A percentile compares a stretch with the other conserved stretches of the same genome.
phyloP scores from a whole-genome alignment of 2,888 invertebrate species.

The Bimastos eiseni region DNA sequence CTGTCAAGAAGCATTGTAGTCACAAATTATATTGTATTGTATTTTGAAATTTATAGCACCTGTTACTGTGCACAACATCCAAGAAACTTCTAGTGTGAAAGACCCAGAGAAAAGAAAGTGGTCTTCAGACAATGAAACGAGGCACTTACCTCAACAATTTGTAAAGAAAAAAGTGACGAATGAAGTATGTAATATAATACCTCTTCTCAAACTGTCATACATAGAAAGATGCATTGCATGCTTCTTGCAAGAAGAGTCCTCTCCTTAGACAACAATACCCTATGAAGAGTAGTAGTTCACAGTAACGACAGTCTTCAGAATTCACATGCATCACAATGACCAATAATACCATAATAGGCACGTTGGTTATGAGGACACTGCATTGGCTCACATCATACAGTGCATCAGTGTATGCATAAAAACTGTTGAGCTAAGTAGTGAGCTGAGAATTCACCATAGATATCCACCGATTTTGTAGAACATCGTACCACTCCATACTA shows the following conservation, averaged over 20 bases:
- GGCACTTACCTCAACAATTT: too few relatives aligned
- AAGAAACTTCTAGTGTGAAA: too few relatives aligned
- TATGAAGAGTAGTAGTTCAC: background rate
- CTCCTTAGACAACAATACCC: background rate
- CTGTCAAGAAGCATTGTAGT: background rate
- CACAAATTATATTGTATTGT: too few relatives aligned
- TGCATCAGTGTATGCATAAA: background rate
- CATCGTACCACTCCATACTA: conserved; percentile 58
- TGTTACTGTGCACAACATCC: too few relatives aligned
- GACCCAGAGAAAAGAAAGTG: too few relatives aligned
- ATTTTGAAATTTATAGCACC: too few relatives aligned
- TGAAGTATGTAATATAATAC: too few relatives aligned
- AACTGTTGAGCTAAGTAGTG: background rate
- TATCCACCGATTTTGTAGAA: conserved; percentile 57
- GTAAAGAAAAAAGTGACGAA: too few relatives aligned
- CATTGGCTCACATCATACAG: background rate
- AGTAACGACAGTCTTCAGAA: background rate
- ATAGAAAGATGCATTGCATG: background rate
- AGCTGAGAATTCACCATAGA: conserved; percentile 50
- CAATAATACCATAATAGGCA: background rate
- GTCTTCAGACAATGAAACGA: too few relatives aligned
- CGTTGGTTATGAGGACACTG: background rate
- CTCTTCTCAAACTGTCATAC: background rate
- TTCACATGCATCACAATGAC: background rate
- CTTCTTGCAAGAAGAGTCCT: background rate